A percentile compares a stretch with the other conserved stretches of the same genome.
Conservation (phyloP, 2,797 vertebrate genomes). For the Chromis chromis region DNA sequence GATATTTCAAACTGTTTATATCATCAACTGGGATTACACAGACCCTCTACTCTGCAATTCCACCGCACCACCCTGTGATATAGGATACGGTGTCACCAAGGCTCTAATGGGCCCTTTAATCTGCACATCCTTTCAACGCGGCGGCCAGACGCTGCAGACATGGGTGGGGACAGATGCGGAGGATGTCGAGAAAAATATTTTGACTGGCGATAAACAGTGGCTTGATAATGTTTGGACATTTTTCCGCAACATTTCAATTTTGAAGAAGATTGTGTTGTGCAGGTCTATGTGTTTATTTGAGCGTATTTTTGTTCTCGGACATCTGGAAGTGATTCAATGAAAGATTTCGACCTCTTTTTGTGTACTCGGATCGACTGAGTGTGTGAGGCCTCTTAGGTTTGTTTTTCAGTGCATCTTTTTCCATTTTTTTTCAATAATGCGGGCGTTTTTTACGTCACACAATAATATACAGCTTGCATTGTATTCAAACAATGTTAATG, state of each 20-base stretch:
- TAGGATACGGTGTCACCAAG: conserved; percentile 63
- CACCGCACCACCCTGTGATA: conserved; percentile 62
- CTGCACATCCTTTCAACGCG: conserved; percentile 72
- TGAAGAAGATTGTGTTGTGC: conserved; percentile 54
- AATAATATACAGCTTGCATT: neutral
- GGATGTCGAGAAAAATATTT: conserved; percentile 77
- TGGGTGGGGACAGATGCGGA: conserved; percentile 69
- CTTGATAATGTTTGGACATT: conserved; percentile 81
- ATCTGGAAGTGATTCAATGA: conserved; percentile 67
- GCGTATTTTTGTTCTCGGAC: conserved; percentile 43
- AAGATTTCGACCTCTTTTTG: conserved; percentile 12
- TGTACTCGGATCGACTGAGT: neutral
- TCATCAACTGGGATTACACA: conserved; percentile 66
- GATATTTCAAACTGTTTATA: conserved; percentile 74
- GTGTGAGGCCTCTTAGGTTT: neutral
- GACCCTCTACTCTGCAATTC: conserved; percentile 47
- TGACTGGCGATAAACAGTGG: conserved; percentile 78
- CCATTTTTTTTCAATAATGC: neutral
- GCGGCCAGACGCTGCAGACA: conserved; percentile 61
- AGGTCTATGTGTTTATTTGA: conserved; percentile 58
- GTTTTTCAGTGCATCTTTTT: neutral
- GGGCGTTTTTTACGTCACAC: neutral
- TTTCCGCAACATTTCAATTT: conserved; percentile 75
- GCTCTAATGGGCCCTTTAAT: conserved; percentile 76
- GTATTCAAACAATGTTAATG: conserved; percentile 10